phyloP scores from a whole-genome alignment of 1,140 invertebrate species.

The Dendroctonus ponderosae region DNA sequence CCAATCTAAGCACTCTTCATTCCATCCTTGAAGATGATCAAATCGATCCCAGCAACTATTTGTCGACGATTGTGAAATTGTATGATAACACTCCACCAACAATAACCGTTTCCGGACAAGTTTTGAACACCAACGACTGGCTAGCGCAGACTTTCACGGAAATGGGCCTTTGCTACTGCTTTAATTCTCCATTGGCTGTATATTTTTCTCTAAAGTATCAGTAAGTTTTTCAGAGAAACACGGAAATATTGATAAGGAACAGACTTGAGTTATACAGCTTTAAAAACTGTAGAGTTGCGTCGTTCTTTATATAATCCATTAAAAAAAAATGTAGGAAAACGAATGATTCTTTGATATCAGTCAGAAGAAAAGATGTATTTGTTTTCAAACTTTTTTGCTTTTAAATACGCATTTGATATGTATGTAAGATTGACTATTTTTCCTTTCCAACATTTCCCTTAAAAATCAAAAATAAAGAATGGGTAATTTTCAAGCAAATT shows the following conservation, averaged over 20 bases:
- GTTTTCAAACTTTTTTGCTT: too few relatives aligned
- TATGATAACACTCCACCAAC: conserved; percentile 56
- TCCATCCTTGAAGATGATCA: conserved; percentile 53
- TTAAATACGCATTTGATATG: too few relatives aligned
- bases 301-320: background rate
- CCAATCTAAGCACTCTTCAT: conserved; percentile 60
- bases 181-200: conserved; percentile 61
- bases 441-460: too few relatives aligned
- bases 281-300: conserved; percentile 57
- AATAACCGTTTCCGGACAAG: conserved; percentile 43
- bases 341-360: too few relatives aligned
- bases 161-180: conserved; percentile 65
- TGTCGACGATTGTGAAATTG: conserved; percentile 57
- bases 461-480: too few relatives aligned
- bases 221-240: background rate
- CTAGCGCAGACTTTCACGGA: conserved; percentile 62
- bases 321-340: too few relatives aligned
- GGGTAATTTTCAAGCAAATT: too few relatives aligned
- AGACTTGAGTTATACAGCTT: conserved; percentile 2
- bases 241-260: too few relatives aligned
- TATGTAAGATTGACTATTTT: too few relatives aligned
- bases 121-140: conserved; percentile 17
- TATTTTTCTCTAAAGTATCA: background rate
- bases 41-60: conserved; percentile 57
- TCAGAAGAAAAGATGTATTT: too few relatives aligned